These are phyloP conservation scores for Hippolais icterina DNA, from an alignment of 2,113 vertebrate genomes.

Conservation along the genomic window DNA sequence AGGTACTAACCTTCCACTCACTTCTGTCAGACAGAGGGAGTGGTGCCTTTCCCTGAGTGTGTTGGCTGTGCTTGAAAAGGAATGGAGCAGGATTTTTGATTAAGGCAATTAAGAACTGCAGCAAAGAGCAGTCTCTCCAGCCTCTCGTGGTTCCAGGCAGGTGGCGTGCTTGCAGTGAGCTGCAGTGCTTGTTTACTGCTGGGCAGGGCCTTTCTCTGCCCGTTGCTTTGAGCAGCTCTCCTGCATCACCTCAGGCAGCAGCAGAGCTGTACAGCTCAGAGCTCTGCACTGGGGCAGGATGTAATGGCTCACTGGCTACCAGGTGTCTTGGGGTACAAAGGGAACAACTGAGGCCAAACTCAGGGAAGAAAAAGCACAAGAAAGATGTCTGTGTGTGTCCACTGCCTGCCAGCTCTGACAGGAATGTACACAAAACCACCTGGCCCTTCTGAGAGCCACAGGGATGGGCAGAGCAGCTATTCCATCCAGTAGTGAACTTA, in stretches of 20 bases:
- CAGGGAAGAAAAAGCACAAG: not conserved
- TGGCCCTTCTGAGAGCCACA: not conserved
- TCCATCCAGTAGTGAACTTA: not conserved
- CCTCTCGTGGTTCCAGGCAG: not conserved
- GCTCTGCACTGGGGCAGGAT: not conserved
- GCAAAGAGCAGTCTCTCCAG: not conserved
- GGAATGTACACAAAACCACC: not conserved
- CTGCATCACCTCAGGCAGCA: not conserved
- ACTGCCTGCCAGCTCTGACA: not conserved
- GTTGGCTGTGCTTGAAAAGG: not conserved
- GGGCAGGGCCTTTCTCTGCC: not conserved
- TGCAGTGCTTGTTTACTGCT: not conserved
- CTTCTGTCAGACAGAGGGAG: not conserved
- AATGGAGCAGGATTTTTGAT: not conserved
- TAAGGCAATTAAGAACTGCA: not conserved
- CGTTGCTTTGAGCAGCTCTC: not conserved
- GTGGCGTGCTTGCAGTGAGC: slow-evolving; percentile 11
- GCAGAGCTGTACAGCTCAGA: not conserved
- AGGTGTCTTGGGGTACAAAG: not conserved
- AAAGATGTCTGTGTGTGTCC: not conserved
- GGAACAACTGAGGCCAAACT: not conserved
- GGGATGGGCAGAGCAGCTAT: not conserved
- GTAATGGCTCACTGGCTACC: not conserved
- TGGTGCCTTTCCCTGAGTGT: not conserved
- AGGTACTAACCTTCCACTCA: not conserved